Evolutionary conservation across 2,797 vertebrate genomes (phyloP).

Genomic region (Ctenochaetus hawaiiensis): DNA sequence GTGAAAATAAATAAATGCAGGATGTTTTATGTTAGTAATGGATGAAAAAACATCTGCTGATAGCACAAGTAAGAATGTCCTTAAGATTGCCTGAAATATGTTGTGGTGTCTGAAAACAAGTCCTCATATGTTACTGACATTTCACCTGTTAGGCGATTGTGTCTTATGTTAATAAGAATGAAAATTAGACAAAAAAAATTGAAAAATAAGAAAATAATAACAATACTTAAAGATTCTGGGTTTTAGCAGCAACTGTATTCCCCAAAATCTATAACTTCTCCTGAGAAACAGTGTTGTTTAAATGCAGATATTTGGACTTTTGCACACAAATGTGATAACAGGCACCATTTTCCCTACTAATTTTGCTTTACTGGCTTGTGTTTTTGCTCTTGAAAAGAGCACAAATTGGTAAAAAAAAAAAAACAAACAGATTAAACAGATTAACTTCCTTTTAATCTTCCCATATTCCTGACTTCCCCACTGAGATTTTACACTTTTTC

Average conservation of each 20-base stretch:
- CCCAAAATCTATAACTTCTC: background rate
- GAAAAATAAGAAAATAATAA: no score
- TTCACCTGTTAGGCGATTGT: no score
- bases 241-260: background rate
- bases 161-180: no score
- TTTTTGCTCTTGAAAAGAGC: conserved; percentile 24
- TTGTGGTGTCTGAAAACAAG: no score
- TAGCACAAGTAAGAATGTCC: no score
- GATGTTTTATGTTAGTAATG: no score
- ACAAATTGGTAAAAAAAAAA: conserved; percentile 24
- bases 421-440: conserved; percentile 1
- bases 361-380: background rate
- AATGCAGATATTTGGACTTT: background rate
- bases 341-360: background rate
- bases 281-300: conserved; percentile 1
- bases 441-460: conserved; percentile 15
- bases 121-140: no score
- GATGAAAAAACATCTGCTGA: no score
- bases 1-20: no score
- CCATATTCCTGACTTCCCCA: conserved; percentile 28
- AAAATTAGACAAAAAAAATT: no score
- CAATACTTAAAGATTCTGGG: no score
- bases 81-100: no score
- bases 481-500: conserved; percentile 45
- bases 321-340: conserved; percentile 3